Percentiles rank a stretch among this genome's conserved stretches.
Evolutionary conservation across 2,888 invertebrate species (phyloP).

Genomic region (Oligia latruncula): DNA sequence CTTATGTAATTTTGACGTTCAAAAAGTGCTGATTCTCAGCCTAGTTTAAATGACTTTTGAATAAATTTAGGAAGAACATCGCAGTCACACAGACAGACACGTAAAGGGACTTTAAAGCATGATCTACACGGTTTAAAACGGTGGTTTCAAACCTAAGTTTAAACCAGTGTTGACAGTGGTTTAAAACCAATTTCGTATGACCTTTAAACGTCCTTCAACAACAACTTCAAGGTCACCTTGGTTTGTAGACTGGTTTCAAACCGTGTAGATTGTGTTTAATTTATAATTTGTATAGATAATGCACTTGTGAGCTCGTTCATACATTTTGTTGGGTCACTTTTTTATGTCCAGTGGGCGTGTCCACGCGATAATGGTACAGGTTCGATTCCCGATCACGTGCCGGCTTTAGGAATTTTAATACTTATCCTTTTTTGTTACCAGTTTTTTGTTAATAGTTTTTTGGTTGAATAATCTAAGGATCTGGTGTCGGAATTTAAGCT

Average conservation of each 20-base stretch:
- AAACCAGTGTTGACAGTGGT: too few relatives aligned
- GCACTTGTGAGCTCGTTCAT: conserved; percentile 57
- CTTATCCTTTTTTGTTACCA: conserved; percentile 65
- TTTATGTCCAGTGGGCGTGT: conserved; percentile 82
- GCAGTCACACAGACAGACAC: too few relatives aligned
- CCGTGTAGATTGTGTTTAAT: too few relatives aligned
- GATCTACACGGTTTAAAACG: too few relatives aligned
- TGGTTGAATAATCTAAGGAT: conserved; percentile 59
- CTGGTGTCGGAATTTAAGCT: conserved; percentile 68
- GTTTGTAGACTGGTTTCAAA: too few relatives aligned
- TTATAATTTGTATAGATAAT: neutral
- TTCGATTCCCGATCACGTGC: conserved; percentile 86
- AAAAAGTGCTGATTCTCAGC: neutral
- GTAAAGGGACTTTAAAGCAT: neutral
- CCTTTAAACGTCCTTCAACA: too few relatives aligned
- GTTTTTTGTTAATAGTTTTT: conserved; percentile 30
- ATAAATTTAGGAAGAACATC: neutral
- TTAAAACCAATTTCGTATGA: too few relatives aligned
- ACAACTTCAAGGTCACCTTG: too few relatives aligned
- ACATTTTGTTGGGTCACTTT: conserved; percentile 70
- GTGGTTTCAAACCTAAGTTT: too few relatives aligned
- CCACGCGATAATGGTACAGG: conserved; percentile 81
- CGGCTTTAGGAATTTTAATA: conserved; percentile 80
- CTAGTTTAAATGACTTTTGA: neutral
- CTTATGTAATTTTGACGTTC: neutral